Evolutionary conservation across 2,888 invertebrate species (phyloP), one percentile per base, ranked within the genome.

Genomic region (Pammene aurita): DNA sequence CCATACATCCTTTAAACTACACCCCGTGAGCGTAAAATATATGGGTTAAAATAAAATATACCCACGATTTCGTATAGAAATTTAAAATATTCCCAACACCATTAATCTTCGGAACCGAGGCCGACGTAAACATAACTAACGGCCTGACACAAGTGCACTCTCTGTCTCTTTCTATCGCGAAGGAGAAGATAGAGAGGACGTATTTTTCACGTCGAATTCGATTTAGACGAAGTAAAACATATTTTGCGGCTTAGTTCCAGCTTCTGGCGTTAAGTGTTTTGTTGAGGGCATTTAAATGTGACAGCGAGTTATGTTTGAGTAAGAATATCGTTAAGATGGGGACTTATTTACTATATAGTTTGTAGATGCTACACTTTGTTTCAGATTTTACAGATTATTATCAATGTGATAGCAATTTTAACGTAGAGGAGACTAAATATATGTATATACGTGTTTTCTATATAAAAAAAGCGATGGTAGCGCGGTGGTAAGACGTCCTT

Each of bases 1-100:
- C 0, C 38, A 42, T 57, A 18, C 38, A 62, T 52, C n/a, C 11
- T n/a, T n/a, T 61, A 50, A 58, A 46, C n/a, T 7, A 38, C 18
- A 13, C 34, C 10, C 14, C 38, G 35, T 62, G 50, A 52, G 50
- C 18, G 18, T 6, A n/a, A 14, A 52, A 26, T 62, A 26, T 52
- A 18, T 52, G 10, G 62, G 18, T 62, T 41, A 26, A 61, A 65
- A 56, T 46, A 48, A 56, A 65, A 66, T 58, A 66, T 50, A 66
- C 52, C 66, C 42, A 66, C 41, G 52, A 64, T 38, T 60, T 63
- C 35, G 52, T 68, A 52, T 13, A 52, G 26, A 64, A 68, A 68
- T 63, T 68, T 57, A 63, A 68, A 68, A 68, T 68, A 68, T 68
- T 63, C 63, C 63, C 44, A 57, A 44, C 35, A 57, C 63, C 68